Evolutionary conservation across 1,140 invertebrate genomes (phyloP), one percentile per base, ranked within the genome.

Genomic region (Heliconius hewitsoni): DNA sequence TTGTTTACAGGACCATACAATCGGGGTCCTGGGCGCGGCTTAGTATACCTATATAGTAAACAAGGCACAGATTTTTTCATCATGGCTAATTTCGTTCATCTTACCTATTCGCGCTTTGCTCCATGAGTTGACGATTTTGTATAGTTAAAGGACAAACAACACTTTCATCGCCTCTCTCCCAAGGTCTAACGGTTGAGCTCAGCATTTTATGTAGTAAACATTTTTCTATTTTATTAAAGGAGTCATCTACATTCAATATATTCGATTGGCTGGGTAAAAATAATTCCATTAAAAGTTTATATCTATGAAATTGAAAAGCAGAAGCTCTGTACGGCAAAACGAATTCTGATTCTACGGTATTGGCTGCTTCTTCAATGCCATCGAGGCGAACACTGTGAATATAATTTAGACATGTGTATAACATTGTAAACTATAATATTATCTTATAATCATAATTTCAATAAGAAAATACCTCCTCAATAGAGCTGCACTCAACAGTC

Each of bases 191-290:
- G 1, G 95, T 94, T 30, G 95, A 96, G 66, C 96, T 96, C n/a
- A 96, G 82, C 80, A 96, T 92, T 76, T 87, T 92, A 85, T 96
- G 96, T 3, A 96, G 84, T 19, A 95, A 88, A 87, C 96, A 96
- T 66, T 95, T 94, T 88, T 96, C 96, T 34, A 86, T 73, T 18
- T 85, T 76, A 3, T 90, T 91, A 6, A 96, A 86, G 57, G 87
- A 85, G 39, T 95, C 93, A 34, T 91, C 85, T 5, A 95, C 90
- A 78, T 95, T 88, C 34, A 92, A 55, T 8, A 95, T 81, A 73
- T 92, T 86, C 81, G 42, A 46, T n/a, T 95, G 92, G 42, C 94
- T 95, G 11, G 96, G 95, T 75, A 96, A 86, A 74, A 97, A 94
- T 77, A 95, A 85, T 82, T 96, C 95, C 84, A 96, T 94, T 3